Evolutionary conservation across 2,888 invertebrate genomes (phyloP).

Genomic region (Lissocephala sabroskyi): DNA sequence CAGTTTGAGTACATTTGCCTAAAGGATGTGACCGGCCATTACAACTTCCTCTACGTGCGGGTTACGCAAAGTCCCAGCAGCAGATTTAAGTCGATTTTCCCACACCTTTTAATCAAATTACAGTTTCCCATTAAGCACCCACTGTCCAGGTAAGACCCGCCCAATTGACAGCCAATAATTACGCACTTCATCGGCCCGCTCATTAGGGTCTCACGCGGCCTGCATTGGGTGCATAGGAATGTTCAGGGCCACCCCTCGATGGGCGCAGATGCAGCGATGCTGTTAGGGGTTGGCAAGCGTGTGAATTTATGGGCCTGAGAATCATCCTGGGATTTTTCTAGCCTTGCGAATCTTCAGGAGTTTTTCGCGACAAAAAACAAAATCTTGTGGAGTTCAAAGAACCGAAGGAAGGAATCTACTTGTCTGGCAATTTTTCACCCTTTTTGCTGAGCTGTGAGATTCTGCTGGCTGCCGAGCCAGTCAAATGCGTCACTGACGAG

Average conservation of each 20-base stretch:
- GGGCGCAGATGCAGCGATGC: not conserved
- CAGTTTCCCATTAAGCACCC: constrained; percentile 26
- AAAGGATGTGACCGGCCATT: too few species aligned
- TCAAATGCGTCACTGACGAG: constrained; percentile 20
- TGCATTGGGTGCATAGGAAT: constrained; percentile 41
- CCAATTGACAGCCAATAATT: constrained; percentile 64
- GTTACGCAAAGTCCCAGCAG: not conserved
- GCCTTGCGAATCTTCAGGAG: too few species aligned
- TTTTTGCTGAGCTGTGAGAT: constrained; percentile 9
- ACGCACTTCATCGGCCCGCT: constrained; percentile 28
- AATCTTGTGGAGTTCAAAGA: constrained; percentile 35
- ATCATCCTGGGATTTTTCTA: too few species aligned
- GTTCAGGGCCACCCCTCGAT: constrained; percentile 1
- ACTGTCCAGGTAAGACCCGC: constrained; percentile 29
- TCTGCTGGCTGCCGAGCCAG: not conserved
- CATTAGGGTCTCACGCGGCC: constrained; percentile 13
- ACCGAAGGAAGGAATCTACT: constrained; percentile 20
- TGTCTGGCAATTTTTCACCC: constrained; percentile 30
- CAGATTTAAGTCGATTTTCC: constrained; percentile 18
- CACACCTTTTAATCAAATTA: constrained; percentile 13
- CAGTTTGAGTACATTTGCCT: too few species aligned
- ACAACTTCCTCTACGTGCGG: not conserved
- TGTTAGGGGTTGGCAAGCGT: constrained; percentile 45
- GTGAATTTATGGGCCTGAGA: constrained; percentile 34
- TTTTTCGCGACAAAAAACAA: not conserved